These are phyloP conservation scores for Saguinus midas DNA, from an alignment of 2,113 vertebrate genomes.

Conservation along the genomic window DNA sequence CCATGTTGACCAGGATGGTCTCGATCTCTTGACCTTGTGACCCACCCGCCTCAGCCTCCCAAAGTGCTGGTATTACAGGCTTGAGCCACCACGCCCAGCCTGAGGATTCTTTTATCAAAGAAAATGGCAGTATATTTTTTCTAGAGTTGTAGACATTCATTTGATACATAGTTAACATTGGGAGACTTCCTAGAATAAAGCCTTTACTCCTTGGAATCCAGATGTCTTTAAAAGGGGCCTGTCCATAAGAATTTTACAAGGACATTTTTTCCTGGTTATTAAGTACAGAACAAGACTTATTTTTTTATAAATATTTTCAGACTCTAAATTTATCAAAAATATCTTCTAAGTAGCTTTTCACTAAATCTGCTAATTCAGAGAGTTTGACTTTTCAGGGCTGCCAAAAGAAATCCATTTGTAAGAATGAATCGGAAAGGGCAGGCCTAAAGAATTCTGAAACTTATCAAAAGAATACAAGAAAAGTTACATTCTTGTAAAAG, in stretches of 20 bases:
- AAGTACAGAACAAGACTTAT: slow-evolving; percentile 8
- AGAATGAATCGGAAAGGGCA: neutral
- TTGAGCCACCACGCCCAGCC: too few species aligned
- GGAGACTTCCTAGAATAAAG: neutral
- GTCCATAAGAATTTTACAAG: neutral
- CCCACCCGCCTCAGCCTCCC: too few species aligned
- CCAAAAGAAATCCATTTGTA: slow-evolving; percentile 4
- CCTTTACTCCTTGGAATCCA: neutral
- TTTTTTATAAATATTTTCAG: slow-evolving; percentile 34
- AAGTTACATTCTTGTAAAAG: neutral
- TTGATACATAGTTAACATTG: neutral
- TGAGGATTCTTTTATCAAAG: neutral
- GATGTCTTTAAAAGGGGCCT: neutral
- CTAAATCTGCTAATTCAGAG: slow-evolving; percentile 28
- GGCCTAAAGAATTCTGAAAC: neutral
- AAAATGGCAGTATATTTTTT: neutral
- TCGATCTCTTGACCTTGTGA: too few species aligned
- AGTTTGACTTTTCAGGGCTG: neutral
- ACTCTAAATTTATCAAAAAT: neutral
- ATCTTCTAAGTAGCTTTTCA: neutral
- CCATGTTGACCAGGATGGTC: too few species aligned
- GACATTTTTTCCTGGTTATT: neutral
- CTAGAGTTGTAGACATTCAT: neutral
- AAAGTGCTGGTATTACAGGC: too few species aligned
- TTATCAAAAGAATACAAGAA: neutral